A percentile compares a stretch with the other conserved stretches of the same genome.
Conservation (phyloP, 2,888 invertebrate species). For the Pyrrhia umbra region DNA sequence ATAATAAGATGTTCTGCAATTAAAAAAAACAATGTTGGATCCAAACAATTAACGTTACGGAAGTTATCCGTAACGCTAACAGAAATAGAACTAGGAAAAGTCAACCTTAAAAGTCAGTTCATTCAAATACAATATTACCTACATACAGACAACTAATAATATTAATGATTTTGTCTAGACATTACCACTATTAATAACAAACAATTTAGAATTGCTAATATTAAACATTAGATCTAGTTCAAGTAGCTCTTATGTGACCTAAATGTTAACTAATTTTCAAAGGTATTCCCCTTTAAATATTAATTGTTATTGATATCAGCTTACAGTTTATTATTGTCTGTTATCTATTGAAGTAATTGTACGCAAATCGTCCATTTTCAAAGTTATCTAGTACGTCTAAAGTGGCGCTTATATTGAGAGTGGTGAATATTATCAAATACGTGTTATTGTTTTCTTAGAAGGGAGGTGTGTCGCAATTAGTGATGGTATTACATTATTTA, state of each 20-base stretch:
- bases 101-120: not conserved
- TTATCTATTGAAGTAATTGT: constrained; percentile 26
- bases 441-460: constrained; percentile 38
- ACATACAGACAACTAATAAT: constrained; percentile 7
- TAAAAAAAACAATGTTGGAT: too few relatives aligned
- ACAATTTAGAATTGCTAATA: constrained; percentile 39
- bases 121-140: not conserved
- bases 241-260: constrained; percentile 65
- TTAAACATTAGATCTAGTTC: constrained; percentile 44
- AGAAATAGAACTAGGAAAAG: not conserved
- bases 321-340: constrained; percentile 17
- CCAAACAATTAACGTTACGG: too few relatives aligned
- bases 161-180: constrained; percentile 5
- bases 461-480: constrained; percentile 46
- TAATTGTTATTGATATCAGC: constrained; percentile 30
- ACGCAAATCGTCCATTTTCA: constrained; percentile 34
- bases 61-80: too few relatives aligned
- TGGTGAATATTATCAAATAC: constrained; percentile 35
- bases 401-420: constrained; percentile 49
- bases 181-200: constrained; percentile 17
- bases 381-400: constrained; percentile 16
- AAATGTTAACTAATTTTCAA: constrained; percentile 53
- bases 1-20: too few relatives aligned
- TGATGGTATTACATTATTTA: not conserved
- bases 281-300: constrained; percentile 62